Evolutionary conservation across 2,797 vertebrate species (phyloP).

Genomic region (Betta splendens): DNA sequence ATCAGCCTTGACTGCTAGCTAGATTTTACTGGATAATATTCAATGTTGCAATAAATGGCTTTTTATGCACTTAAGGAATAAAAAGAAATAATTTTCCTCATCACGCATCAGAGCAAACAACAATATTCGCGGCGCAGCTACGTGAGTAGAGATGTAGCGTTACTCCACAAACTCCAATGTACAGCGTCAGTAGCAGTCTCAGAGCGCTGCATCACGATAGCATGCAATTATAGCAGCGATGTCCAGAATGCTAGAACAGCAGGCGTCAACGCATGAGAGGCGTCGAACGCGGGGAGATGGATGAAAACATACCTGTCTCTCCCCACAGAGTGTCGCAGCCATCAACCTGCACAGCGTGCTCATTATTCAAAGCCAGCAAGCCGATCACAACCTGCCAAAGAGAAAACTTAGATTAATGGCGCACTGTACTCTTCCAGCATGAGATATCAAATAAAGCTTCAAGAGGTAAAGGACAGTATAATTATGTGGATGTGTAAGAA

Average conservation of each 20-base stretch:
- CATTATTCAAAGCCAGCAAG: slow-evolving; percentile 87
- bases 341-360: slow-evolving; percentile 89
- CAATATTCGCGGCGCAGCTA: neutral
- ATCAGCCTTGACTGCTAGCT: slow-evolving; percentile 8
- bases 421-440: slow-evolving; percentile 29
- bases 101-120: slow-evolving; percentile 4
- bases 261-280: slow-evolving; percentile 52
- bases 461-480: slow-evolving; percentile 30
- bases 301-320: slow-evolving; percentile 93
- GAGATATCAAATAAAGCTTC: slow-evolving; percentile 56
- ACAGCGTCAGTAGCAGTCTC: slow-evolving; percentile 12
- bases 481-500: slow-evolving; percentile 22
- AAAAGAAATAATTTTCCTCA: too few relatives aligned
- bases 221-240: slow-evolving; percentile 34
- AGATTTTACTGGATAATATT: slow-evolving; percentile 4
- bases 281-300: slow-evolving; percentile 58
- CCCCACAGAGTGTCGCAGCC: slow-evolving; percentile 95
- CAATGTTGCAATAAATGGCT: slow-evolving; percentile 21
- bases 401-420: slow-evolving; percentile 73
- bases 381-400: slow-evolving; percentile 89
- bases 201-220: slow-evolving; percentile 29
- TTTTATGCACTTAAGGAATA: too few relatives aligned
- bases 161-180: slow-evolving; percentile 39
- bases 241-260: slow-evolving; percentile 60
- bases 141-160: too few relatives aligned